These are phyloP conservation scores for Apeira syringaria DNA, from an alignment of 2,888 invertebrate species.

Conservation along the genomic window DNA sequence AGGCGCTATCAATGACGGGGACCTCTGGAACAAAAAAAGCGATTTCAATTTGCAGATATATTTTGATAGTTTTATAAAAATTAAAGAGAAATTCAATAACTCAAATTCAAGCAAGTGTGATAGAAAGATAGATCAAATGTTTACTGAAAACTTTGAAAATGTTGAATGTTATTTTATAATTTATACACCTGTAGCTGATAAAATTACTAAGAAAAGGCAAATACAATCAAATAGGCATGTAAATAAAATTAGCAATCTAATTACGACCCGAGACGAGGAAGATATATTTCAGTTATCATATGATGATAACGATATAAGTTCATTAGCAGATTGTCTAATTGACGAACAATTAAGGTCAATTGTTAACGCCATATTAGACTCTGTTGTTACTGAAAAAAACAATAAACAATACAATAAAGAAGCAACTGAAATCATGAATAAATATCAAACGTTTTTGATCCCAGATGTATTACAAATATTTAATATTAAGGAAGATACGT, in stretches of 20 bases:
- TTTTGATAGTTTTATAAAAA: slow-evolving; percentile 42
- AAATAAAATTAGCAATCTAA: slow-evolving; percentile 32
- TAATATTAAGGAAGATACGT: not conserved
- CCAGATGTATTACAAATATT: not conserved
- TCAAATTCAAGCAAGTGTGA: not conserved
- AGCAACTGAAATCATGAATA: not conserved
- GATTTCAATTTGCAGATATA: slow-evolving; percentile 39
- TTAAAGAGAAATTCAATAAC: slow-evolving; percentile 35
- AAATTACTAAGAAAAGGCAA: slow-evolving; percentile 28
- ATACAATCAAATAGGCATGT: slow-evolving; percentile 14
- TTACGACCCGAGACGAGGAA: slow-evolving; percentile 27
- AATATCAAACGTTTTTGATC: not conserved
- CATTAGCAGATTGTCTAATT: not conserved
- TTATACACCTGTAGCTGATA: slow-evolving; percentile 39
- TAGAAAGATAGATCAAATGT: slow-evolving; percentile 32
- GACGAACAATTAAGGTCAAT: not conserved
- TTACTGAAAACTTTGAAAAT: slow-evolving; percentile 31
- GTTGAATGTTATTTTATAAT: slow-evolving; percentile 40
- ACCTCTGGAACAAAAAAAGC: slow-evolving; percentile 31
- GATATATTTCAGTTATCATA: slow-evolving; percentile 5
- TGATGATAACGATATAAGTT: not conserved
- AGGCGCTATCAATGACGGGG: slow-evolving; percentile 34
- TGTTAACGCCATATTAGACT: not conserved
- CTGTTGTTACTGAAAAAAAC: not conserved
- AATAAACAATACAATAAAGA: not conserved